These are phyloP conservation scores for Drosophila antonietae DNA, from an alignment of 2,888 invertebrate genomes.

Conservation along the genomic window DNA sequence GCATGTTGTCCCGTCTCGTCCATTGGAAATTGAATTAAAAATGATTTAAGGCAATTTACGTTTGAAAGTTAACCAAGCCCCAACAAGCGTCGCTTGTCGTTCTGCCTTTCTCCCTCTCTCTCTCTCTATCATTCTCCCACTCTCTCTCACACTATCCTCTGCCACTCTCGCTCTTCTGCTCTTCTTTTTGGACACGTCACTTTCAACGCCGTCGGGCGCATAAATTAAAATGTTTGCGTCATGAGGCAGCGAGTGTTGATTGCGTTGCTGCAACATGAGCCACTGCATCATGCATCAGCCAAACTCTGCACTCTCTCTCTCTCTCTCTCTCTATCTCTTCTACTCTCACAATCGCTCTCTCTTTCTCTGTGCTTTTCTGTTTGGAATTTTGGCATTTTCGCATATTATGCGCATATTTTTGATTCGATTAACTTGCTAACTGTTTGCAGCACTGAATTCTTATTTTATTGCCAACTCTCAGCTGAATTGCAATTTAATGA, in stretches of 20 bases:
- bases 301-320: not conserved
- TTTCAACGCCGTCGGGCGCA: slow-evolving; percentile 47
- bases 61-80: slow-evolving; percentile 40
- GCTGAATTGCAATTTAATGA: not conserved
- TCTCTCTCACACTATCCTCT: not conserved
- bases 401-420: slow-evolving; percentile 24
- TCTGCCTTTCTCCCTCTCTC: too few species aligned
- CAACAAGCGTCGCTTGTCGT: not conserved
- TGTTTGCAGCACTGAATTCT: slow-evolving; percentile 42
- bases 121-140: not conserved
- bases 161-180: not conserved
- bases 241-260: slow-evolving; percentile 51
- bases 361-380: not conserved
- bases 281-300: slow-evolving; percentile 23
- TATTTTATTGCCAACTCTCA: not conserved
- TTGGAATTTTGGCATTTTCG: not conserved
- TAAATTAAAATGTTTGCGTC: slow-evolving; percentile 68
- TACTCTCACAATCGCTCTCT: not conserved
- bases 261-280: slow-evolving; percentile 37
- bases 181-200: slow-evolving; percentile 17
- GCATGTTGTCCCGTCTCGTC: slow-evolving; percentile 26
- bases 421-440: slow-evolving; percentile 43
- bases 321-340: not conserved
- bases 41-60: slow-evolving; percentile 72
- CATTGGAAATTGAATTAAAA: slow-evolving; percentile 74